phyloP scores from a whole-genome alignment of 2,888 invertebrate genomes.

The Brachyptera risi region DNA sequence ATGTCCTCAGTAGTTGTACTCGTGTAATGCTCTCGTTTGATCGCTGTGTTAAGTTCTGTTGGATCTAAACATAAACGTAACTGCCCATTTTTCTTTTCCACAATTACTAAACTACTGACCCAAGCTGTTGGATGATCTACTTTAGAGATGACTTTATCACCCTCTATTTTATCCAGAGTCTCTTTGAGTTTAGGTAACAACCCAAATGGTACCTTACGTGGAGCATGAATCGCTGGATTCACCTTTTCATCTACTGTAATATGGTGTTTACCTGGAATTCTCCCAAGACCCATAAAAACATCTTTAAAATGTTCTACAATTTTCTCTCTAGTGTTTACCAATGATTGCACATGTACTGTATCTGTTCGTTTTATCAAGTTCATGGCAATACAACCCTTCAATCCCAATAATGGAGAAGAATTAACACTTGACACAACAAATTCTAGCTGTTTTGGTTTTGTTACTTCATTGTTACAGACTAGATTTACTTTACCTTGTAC shows the following conservation, averaged over 20 bases:
- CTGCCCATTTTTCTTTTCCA: slow-evolving; percentile 15
- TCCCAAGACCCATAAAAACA: slow-evolving; percentile 9
- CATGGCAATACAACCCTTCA: background rate
- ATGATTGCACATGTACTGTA: background rate
- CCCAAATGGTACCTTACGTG: background rate
- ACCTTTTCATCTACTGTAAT: background rate
- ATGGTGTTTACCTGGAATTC: background rate
- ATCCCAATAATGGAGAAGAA: background rate
- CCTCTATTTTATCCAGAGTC: background rate
- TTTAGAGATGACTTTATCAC: background rate
- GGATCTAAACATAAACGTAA: slow-evolving; percentile 22
- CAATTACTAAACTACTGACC: slow-evolving; percentile 19
- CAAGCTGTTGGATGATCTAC: slow-evolving; percentile 6
- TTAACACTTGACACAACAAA: background rate
- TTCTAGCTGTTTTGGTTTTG: background rate
- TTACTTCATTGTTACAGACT: background rate
- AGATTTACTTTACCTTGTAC: background rate
- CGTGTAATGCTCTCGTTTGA: slow-evolving; percentile 7
- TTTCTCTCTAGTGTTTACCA: background rate
- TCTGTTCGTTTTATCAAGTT: background rate
- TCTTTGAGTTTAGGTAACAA: background rate
- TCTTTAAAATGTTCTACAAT: background rate
- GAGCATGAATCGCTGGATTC: background rate
- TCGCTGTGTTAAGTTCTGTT: slow-evolving; percentile 14
- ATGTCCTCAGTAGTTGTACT: background rate